These are phyloP conservation scores for Catharus fuscescens DNA, from an alignment of 2,113 vertebrate genomes.

Conservation along the genomic window DNA sequence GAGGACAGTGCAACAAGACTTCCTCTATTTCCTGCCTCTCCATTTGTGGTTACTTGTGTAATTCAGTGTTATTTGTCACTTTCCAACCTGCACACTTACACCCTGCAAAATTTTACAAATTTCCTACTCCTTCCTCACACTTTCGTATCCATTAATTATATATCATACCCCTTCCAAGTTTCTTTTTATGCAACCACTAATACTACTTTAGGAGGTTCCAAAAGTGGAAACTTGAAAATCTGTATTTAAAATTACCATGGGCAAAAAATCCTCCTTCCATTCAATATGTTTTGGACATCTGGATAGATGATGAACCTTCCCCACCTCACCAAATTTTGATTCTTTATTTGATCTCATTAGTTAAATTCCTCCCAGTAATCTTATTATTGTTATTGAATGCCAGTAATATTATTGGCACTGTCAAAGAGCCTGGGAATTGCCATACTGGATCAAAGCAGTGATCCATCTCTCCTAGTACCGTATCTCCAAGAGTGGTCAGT, in stretches of 20 bases:
- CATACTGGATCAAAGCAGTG: constrained; percentile 51
- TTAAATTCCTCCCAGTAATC: constrained; percentile 49
- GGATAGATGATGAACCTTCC: background rate
- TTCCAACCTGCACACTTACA: background rate
- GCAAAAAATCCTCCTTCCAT: background rate
- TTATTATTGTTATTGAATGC: constrained; percentile 52
- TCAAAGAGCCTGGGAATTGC: constrained; percentile 57
- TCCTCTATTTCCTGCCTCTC: background rate
- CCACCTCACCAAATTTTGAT: constrained; percentile 29
- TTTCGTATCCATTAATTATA: background rate
- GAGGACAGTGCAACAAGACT: background rate
- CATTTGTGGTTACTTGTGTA: background rate
- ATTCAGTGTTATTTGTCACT: background rate
- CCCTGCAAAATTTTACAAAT: background rate
- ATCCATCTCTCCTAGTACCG: constrained; percentile 47
- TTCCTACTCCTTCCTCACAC: background rate
- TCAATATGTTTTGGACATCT: constrained; percentile 19
- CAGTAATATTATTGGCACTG: constrained; percentile 54
- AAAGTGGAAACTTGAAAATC: constrained; percentile 1
- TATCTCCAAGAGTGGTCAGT: constrained; percentile 50
- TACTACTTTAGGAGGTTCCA: background rate
- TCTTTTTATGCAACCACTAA: background rate
- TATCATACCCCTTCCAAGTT: background rate
- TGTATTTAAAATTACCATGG: background rate
- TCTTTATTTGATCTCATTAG: constrained; percentile 58